Conservation (phyloP, 92 coral and sea anemone genomes). For the Desmophyllum pertusum region DNA sequence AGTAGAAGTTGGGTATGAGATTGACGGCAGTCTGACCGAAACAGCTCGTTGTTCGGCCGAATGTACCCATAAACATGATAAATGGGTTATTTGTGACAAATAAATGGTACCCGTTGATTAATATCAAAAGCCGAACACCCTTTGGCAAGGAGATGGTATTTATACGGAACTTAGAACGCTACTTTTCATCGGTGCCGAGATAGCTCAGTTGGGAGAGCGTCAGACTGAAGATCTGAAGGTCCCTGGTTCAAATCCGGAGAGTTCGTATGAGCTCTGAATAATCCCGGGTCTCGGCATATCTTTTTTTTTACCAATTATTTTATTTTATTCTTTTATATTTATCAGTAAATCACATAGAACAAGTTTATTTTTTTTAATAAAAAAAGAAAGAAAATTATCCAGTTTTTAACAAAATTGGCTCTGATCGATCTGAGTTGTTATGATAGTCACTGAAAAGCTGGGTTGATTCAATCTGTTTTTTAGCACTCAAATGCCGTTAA, state of each 20-base stretch:
- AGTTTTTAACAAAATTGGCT: too few species aligned
- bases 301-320: not conserved
- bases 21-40: not conserved
- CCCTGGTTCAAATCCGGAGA: conserved; percentile 98
- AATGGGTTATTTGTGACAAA: not conserved
- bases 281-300: conserved; percentile 75
- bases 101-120: not conserved
- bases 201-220: conserved; percentile 99
- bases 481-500: not conserved
- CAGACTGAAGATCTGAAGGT: conserved; percentile 99
- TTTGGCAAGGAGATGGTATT: not conserved
- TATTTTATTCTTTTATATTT: not conserved
- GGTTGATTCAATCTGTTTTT: not conserved
- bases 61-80: not conserved
- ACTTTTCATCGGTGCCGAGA: conserved; percentile 62
- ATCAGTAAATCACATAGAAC: not conserved
- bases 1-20: not conserved
- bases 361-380: too few species aligned
- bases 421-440: too few species aligned
- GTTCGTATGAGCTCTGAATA: conserved; percentile 81
- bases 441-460: too few species aligned
- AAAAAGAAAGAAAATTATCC: too few species aligned
- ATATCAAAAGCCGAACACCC: not conserved
- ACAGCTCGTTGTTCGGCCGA: not conserved
- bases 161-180: not conserved